These are phyloP conservation scores for Charadrius vociferus DNA, from an alignment of 2,113 vertebrate species.

Conservation along the genomic window DNA sequence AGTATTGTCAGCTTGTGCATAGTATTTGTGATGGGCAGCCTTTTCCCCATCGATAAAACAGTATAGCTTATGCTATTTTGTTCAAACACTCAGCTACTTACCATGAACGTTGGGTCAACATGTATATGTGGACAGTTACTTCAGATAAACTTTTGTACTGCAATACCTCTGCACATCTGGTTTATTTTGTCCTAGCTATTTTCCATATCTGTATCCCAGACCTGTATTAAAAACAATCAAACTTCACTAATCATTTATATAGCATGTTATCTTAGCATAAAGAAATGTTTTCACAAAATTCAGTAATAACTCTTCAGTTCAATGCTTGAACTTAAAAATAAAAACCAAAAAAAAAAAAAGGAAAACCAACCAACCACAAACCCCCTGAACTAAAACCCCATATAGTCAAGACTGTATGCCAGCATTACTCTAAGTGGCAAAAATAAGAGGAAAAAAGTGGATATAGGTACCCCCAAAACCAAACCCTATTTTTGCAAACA, in stretches of 20 bases:
- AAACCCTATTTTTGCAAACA: not conserved
- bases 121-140: not conserved
- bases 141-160: not conserved
- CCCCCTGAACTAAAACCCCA: accelerated
- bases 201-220: not conserved
- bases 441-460: not conserved
- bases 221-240: not conserved
- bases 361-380: not conserved
- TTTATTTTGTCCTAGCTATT: not conserved
- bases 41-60: not conserved
- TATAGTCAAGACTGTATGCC: not conserved
- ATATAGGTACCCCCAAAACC: not conserved
- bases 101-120: not conserved
- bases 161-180: not conserved
- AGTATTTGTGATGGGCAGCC: not conserved
- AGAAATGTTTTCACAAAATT: not conserved
- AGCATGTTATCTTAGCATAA: not conserved
- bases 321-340: not conserved
- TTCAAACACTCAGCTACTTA: not conserved
- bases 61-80: not conserved
- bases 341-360: not conserved
- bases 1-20: not conserved
- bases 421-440: not conserved
- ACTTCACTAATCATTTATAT: not conserved
- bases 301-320: not conserved